These are phyloP conservation scores for Epizoanthus stellaris DNA, from an alignment of 92 coral and sea anemone genomes.

Conservation along the genomic window DNA sequence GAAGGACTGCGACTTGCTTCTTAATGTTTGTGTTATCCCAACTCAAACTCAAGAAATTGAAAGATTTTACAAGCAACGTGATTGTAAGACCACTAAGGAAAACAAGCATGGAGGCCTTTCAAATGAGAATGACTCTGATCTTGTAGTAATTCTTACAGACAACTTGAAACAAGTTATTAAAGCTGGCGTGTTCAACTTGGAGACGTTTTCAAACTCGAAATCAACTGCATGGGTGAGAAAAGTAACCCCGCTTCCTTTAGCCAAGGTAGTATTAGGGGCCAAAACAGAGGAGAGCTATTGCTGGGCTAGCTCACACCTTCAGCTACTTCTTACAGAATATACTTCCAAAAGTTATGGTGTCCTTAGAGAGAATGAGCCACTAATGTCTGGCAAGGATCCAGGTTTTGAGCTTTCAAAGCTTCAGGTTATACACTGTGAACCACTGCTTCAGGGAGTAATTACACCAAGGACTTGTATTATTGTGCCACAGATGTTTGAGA, in stretches of 20 bases:
- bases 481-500: slow-evolving; percentile 20
- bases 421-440: slow-evolving; percentile 64
- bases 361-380: slow-evolving; percentile 45
- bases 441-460: slow-evolving; percentile 66
- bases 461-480: slow-evolving; percentile 56
- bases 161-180: slow-evolving; percentile 1
- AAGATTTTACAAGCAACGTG: not conserved
- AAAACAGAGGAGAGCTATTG: slow-evolving; percentile 42
- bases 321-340: slow-evolving; percentile 17
- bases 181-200: not conserved
- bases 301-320: slow-evolving; percentile 45
- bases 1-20: slow-evolving; percentile 8
- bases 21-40: slow-evolving; percentile 36
- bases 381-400: not conserved
- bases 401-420: not conserved
- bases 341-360: slow-evolving; percentile 31
- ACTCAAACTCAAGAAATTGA: slow-evolving; percentile 29
- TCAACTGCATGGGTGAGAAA: slow-evolving; percentile 47
- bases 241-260: slow-evolving; percentile 53
- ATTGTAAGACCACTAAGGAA: not conserved
- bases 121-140: not conserved
- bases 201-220: slow-evolving; percentile 29
- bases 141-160: slow-evolving; percentile 20
- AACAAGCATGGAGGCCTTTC: not conserved
- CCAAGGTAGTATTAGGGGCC: slow-evolving; percentile 61